phyloP scores from a whole-genome alignment of 2,113 vertebrate species.

The Atherinomorus stipes region DNA sequence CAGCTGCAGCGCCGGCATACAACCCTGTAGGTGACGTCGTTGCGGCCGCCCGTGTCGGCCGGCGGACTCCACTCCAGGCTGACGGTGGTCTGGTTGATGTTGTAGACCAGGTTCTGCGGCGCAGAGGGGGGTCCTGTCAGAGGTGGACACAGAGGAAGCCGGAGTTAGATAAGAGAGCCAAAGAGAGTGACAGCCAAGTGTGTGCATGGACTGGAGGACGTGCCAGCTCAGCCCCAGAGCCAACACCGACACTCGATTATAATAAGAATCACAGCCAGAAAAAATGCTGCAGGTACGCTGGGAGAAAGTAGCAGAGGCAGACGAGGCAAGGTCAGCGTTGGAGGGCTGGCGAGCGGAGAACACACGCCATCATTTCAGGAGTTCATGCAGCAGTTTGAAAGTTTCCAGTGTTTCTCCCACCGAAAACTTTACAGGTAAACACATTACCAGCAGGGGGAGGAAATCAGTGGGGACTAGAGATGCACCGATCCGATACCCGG shows the following conservation, averaged over 20 bases:
- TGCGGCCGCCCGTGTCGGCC: constrained; percentile 93
- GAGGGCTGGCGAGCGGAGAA: constrained; percentile 31
- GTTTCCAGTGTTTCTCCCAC: neutral
- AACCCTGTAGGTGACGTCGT: constrained; percentile 95
- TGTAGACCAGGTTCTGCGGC: constrained; percentile 99
- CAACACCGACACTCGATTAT: constrained; percentile 79
- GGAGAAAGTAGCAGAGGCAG: constrained; percentile 59
- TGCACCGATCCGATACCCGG: too few species aligned
- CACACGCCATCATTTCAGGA: constrained; percentile 30
- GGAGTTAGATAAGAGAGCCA: constrained; percentile 57
- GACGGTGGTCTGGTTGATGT: constrained; percentile 98
- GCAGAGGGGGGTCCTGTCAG: constrained; percentile 94
- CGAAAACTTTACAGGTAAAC: too few species aligned
- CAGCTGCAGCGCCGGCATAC: constrained; percentile 95
- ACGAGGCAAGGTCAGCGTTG: constrained; percentile 70
- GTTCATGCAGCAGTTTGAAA: constrained; percentile 12
- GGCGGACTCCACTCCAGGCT: constrained; percentile 97
- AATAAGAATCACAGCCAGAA: constrained; percentile 70
- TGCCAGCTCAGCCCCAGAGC: constrained; percentile 62
- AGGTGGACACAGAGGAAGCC: constrained; percentile 57
- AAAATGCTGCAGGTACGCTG: constrained; percentile 48
- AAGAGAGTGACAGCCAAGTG: constrained; percentile 54
- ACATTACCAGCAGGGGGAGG: too few species aligned
- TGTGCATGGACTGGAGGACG: constrained; percentile 67
- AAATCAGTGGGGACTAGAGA: too few species aligned